Base-by-base conservation (phyloP, 2,888 invertebrate genomes). In the Leucoptera coffeella region DNA sequence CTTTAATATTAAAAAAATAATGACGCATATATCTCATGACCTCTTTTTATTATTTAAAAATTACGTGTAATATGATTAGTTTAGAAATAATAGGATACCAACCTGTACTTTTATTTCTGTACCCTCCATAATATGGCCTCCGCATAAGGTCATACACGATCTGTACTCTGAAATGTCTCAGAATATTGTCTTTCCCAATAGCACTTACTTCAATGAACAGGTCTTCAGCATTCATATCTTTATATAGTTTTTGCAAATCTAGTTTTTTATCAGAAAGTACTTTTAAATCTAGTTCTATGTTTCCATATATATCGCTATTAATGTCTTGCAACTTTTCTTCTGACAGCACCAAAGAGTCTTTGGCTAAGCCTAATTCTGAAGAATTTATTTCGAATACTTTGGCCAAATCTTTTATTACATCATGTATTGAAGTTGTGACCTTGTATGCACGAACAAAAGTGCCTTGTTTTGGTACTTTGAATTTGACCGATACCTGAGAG, bases 81-180 rank as follows among this genome's bases (percentile, higher is more conserved):
- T n/a, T n/a, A n/a, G n/a, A n/a, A n/a, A n/a, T n/a, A n/a, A n/a
- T n/a, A n/a, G n/a, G n/a, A n/a, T n/a, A n/a, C n/a, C n/a, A n/a
- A n/a, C 82, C 80, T 29, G 82, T 85, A 27, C 73, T 47, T 36
- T 74, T 75, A 50, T 93, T 77, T 31, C 75, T 71, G 55, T 84
- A 93, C 15, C 93, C 93, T 26, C 91, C 89, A 36, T 84, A 55
- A 58, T 80, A 86, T 0, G 88, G 86, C 45, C 91, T 92, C 21
- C 67, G 45, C 19, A 82, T 80, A 1, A 49, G 50, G 13, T 57
- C 50, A 6, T 49, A 55, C 36, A 65, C 67, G 42, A 73, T 50
- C 49, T 73, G 72, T 9, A 73, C 72, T 36, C 65, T 72, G 6
- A 73, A 43, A 38, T 60, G 54, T 35, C 59, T 67, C 3, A 52